Evolutionary conservation across 1,140 invertebrate species (phyloP).

Genomic region (Drosophila mojavensis): DNA sequence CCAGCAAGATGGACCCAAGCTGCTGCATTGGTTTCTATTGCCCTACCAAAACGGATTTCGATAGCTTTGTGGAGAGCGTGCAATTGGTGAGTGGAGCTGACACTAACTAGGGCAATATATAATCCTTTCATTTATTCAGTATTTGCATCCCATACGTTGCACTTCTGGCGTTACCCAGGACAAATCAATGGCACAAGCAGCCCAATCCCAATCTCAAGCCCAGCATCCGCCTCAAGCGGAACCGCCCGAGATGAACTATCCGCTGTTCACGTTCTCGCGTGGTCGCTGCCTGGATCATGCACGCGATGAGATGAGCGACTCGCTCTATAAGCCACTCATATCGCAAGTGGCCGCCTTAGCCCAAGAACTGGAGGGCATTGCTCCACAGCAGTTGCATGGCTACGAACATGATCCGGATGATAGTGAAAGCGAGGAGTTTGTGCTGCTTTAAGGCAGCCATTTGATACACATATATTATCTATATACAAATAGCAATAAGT

Average conservation of each 20-base stretch:
- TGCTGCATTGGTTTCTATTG: constrained; percentile 97
- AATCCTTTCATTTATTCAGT: constrained; percentile 83
- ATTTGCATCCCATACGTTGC: constrained; percentile 86
- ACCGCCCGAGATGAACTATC: constrained; percentile 88
- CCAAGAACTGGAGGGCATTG: constrained; percentile 71
- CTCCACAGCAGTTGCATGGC: constrained; percentile 71
- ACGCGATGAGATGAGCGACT: constrained; percentile 78
- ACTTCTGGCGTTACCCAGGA: constrained; percentile 68
- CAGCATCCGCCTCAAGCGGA: constrained; percentile 36
- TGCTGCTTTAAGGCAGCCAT: constrained; percentile 84
- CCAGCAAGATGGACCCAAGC: constrained; percentile 96
- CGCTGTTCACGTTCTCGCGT: constrained; percentile 91
- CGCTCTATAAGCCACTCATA: constrained; percentile 85
- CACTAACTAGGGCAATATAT: not conserved
- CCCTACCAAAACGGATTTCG: constrained; percentile 90
- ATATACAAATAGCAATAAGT: constrained; percentile 15
- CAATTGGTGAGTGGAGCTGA: constrained; percentile 85
- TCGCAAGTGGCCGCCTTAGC: constrained; percentile 85
- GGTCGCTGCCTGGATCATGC: constrained; percentile 87
- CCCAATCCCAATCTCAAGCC: constrained; percentile 2
- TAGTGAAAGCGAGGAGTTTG: constrained; percentile 90
- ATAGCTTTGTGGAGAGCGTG: constrained; percentile 89
- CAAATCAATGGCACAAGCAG: constrained; percentile 32
- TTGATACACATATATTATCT: constrained; percentile 8
- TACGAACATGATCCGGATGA: constrained; percentile 87